A percentile compares a stretch with the other conserved stretches of the same genome.
phyloP scores from a whole-genome alignment of 2,888 invertebrate genomes.

The Trachelus iudaicus region DNA sequence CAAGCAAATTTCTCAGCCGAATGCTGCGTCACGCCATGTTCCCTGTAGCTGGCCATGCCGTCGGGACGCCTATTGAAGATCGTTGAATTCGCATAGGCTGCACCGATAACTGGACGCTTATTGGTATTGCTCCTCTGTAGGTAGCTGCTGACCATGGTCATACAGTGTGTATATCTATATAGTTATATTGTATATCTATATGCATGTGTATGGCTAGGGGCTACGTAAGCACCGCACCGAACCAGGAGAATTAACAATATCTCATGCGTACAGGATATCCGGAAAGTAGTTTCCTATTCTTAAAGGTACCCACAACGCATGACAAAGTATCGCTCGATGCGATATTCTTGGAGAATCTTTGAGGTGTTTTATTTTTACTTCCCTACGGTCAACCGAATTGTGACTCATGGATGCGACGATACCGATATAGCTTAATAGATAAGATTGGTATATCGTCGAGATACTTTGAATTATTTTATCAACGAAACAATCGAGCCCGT shows the following conservation, averaged over 20 bases:
- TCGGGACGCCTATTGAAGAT: background rate
- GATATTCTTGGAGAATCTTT: background rate
- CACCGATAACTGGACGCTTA: background rate
- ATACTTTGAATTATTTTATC: background rate
- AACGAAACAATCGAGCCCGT: background rate
- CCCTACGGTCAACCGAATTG: background rate
- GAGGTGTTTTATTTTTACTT: background rate
- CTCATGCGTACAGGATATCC: slow-evolving; percentile 50
- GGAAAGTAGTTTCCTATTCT: slow-evolving; percentile 49
- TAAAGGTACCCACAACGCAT: slow-evolving; percentile 38
- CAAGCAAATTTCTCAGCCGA: slow-evolving; percentile 49
- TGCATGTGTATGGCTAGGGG: background rate
- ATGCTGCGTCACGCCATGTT: slow-evolving; percentile 42
- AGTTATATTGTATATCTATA: background rate
- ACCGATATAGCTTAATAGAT: background rate
- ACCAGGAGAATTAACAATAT: slow-evolving; percentile 42
- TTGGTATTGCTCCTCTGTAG: background rate
- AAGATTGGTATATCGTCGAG: background rate
- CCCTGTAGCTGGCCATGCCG: background rate
- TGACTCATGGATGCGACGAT: background rate
- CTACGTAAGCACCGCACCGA: background rate
- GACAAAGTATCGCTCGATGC: background rate
- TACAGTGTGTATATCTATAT: background rate
- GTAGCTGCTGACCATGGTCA: background rate
- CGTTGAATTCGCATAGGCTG: background rate